Base-by-base conservation (phyloP, 2,113 vertebrate genomes). In the Alosa alosa region DNA sequence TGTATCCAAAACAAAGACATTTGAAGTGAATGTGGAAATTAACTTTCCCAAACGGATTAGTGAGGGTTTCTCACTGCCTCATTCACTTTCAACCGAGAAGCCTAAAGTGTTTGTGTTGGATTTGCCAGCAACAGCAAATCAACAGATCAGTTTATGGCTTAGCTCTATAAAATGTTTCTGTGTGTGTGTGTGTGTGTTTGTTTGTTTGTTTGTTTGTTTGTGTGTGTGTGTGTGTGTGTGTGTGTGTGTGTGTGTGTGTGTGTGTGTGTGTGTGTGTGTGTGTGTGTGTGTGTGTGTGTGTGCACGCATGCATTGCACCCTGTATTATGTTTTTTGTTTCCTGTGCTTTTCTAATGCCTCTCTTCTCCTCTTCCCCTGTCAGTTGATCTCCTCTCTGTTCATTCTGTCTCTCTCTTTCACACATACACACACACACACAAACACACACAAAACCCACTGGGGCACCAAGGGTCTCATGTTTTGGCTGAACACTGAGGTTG, bases 401-500 rank as follows among this genome's bases (percentile, higher is more conserved):
- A 18, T 11, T 18, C 52, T 55, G 8, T 55, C 52, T 55, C 52
- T 55, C 50, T 39, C 55, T 41, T 2, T 22, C 45, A 57, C 83
- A 64, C 83, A 44, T 25, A 60, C 36, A 55, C 41, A 82, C 49
- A 39, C 83, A 64, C 25, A 20, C 78, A 64, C 50, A 84, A 41
- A 46, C 45, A 84, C 50, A 47, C 82, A 84, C 82, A 57, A 82
- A 57, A 31, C 45, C 8, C 31, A 72, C 46, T 75, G 36, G 44
- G 55, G 11, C 25, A 41, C 8, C 25, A 82, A 11, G 83, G 83
- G 81, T 88, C 81, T 78, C 81, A 57, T 85, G 78, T 78, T 55
- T 39, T 22, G 86, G 68, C 81, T 68, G 50, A 52, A 60, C 46
- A 78, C 10, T 31, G 64, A 83, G 22, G 49, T 31, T 78, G 64